These are phyloP conservation scores for Oikopleura vanhoeffeni DNA, from an alignment of 23 tunicate genomes.

Conservation along the genomic window DNA sequence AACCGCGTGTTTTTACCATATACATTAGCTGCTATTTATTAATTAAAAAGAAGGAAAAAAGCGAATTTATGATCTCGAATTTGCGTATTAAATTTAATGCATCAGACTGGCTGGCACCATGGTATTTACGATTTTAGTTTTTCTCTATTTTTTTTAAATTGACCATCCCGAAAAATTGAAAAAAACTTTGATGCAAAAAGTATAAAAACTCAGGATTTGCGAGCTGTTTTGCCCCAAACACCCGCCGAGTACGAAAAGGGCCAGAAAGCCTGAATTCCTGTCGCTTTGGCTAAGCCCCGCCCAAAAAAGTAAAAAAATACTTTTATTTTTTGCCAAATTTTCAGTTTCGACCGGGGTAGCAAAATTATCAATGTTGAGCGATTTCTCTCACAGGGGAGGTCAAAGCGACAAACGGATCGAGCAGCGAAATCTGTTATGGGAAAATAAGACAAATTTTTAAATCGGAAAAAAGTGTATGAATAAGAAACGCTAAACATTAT, in stretches of 20 bases:
- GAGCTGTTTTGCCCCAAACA: slow-evolving; percentile 1
- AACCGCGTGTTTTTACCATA: no score
- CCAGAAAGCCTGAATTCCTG: not conserved
- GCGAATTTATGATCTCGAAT: not conserved
- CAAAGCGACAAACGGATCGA: not conserved
- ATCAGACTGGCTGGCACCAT: not conserved
- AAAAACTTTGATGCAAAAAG: not conserved
- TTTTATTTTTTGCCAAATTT: not conserved
- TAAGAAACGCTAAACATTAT: no score
- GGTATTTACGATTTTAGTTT: not conserved
- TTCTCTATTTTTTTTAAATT: not conserved
- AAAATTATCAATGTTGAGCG: no score
- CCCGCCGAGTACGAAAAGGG: not conserved
- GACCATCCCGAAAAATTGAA: not conserved
- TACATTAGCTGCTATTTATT: not conserved
- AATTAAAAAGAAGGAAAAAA: not conserved
- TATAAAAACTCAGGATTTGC: not conserved
- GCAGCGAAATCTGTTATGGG: not conserved
- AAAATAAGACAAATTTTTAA: not conserved
- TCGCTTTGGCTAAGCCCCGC: slow-evolving; percentile 2
- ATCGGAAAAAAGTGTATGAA: not conserved
- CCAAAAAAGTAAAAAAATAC: not conserved
- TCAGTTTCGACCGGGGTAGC: no score
- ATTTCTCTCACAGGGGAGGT: not conserved
- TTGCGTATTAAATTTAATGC: not conserved